Evolutionary conservation across 2,888 invertebrate species (phyloP).

Genomic region (Leptinotarsa haldemani): DNA sequence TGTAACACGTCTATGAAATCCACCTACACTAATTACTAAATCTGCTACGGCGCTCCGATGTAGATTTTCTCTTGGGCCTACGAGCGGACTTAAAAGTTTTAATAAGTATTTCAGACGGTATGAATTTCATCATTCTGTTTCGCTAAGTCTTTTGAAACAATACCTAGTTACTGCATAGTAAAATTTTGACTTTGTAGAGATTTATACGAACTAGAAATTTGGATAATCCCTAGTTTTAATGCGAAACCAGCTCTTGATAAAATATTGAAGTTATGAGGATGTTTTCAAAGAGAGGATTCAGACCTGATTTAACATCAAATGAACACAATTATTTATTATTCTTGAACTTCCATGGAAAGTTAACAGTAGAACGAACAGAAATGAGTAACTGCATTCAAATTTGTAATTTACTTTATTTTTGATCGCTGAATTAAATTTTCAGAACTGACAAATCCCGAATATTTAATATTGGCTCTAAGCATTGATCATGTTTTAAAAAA

Average conservation of each 20-base stretch:
- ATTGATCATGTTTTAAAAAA: too few species aligned
- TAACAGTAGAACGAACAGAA: neutral
- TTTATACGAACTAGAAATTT: slow-evolving; percentile 30
- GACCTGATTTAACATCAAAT: neutral
- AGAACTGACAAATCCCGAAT: too few species aligned
- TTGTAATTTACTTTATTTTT: too few species aligned
- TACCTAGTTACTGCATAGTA: slow-evolving; percentile 28
- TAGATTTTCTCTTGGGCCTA: neutral
- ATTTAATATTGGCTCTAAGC: too few species aligned
- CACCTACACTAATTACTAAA: slow-evolving; percentile 31
- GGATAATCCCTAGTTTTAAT: slow-evolving; percentile 30
- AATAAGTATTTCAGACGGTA: slow-evolving; percentile 35
- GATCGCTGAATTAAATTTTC: too few species aligned
- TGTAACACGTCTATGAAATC: slow-evolving; percentile 24
- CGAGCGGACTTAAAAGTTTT: slow-evolving; percentile 30
- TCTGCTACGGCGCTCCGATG: neutral
- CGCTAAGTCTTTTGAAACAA: slow-evolving; percentile 25
- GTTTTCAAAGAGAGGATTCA: neutral
- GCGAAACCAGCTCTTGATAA: slow-evolving; percentile 15
- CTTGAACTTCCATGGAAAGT: neutral
- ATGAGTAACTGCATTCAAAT: too few species aligned
- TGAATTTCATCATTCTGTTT: slow-evolving; percentile 30
- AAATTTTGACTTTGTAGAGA: slow-evolving; percentile 21
- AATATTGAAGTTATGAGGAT: slow-evolving; percentile 3
- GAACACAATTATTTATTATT: neutral